Conservation (phyloP, 2,797 vertebrate species). For the Alectoris magna region DNA sequence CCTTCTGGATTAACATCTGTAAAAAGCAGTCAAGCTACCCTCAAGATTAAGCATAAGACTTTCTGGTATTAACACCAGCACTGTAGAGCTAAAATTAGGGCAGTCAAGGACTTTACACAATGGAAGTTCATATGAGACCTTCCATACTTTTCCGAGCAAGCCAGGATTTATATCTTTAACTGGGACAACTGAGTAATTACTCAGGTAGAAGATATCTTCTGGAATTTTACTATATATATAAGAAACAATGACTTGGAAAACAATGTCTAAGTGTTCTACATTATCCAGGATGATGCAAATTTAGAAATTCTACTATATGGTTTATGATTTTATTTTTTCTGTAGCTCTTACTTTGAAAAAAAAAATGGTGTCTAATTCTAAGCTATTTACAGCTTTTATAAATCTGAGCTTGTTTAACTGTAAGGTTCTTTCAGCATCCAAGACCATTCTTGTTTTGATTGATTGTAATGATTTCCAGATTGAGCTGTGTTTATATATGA, state of each 20-base stretch:
- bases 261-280: background rate
- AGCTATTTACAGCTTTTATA: background rate
- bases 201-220: background rate
- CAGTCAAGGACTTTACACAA: background rate
- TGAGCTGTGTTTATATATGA: background rate
- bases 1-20: background rate
- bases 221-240: background rate
- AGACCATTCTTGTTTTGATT: background rate
- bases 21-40: background rate
- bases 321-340: background rate
- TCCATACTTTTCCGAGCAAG: background rate
- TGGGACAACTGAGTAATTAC: background rate
- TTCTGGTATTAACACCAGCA: background rate
- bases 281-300: background rate
- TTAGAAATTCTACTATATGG: background rate
- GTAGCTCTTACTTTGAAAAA: background rate
- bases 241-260: background rate
- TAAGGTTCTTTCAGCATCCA: background rate
- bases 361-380: background rate
- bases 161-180: background rate
- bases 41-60: background rate
- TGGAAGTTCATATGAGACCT: background rate
- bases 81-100: background rate
- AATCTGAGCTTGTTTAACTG: background rate
- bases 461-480: background rate